Base-by-base conservation (phyloP, 2,113 vertebrate genomes). In the Chloebia gouldiae region DNA sequence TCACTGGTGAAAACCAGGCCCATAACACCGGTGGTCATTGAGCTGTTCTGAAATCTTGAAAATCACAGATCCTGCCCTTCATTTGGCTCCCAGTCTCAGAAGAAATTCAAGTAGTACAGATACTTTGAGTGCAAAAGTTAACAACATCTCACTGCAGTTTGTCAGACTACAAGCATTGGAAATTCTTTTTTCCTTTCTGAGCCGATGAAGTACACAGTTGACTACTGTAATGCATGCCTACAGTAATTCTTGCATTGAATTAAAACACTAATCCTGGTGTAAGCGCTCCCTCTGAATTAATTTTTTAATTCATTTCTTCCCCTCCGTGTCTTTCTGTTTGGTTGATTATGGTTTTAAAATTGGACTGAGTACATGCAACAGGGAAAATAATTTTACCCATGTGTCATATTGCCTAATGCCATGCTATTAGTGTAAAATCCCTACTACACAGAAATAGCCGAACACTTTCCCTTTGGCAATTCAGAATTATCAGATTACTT, bases 321-420 rank as follows among this genome's bases (percentile, higher is more conserved):
- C n/a, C 15, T 12, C 31, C 0, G 2, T 22, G 30, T 56, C 69
- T 69, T 83, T 94, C 77, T 76, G 31, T 76, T 84, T 44, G 14
- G 35, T 63, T 24, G 68, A 72, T 31, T 81, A 56, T 51, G 33
- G 69, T 53, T 78, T 89, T 81, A 84, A 89, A 83, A 91, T 33
- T 31, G 27, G 15, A 14, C 72, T 51, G 72, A 85, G n/a, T 23
- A 49, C 22, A 65, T 3, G 2, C 61, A 86, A 68, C 22, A 56
- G 16, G 11, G 40, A 75, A 92, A 87, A 93, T 64, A 2, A 53
- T 86, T 94, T 92, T 66, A 56, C 44, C 82, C 3, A 1, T 54
- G 18, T 77, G 64, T 27, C 75, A 15, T 79, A 17, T 56, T 80
- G 35, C 28, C 37, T 66, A 89, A 84, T 63, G 31, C 19, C 47